Evolutionary conservation across 2,888 invertebrate species (phyloP), one percentile per base, ranked within the genome.

Genomic region (Trypoxylon attenuatum): DNA sequence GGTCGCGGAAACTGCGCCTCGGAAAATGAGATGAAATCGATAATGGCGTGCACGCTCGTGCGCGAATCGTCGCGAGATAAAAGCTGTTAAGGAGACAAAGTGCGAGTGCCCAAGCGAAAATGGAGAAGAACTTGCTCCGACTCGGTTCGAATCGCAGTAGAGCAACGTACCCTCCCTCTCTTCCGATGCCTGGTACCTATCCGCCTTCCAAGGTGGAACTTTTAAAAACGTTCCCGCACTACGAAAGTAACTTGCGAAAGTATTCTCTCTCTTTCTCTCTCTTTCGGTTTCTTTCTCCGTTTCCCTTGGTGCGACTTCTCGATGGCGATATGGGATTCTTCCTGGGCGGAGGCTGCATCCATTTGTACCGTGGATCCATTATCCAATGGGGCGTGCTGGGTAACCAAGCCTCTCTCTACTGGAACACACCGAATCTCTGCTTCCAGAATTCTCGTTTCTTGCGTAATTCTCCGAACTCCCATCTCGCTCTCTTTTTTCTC

Each of bases 331-430:
- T 65, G 72, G 73, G 68, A 71, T 77, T 71, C 69, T 75, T 54
- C 45, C 46, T 19, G 18, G 41, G 22, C 38, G 18, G 29, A 67
- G 67, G 72, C 65, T 38, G 58, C 53, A 61, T 65, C 78, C 74
- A 77, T 80, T 80, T 72, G 73, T 75, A 73, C 75, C 67, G 52
- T 51, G 60, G 75, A 76, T 71, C 73, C 78, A 79, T 81, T 80
- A 79, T 73, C 78, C 79, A 71, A 67, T 55, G 61, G 62, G 60
- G 56, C 73, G 71, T 65, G 50, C 64, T 58, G 19, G 19, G 10
- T 6, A 59, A 56, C 67, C 49, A 61, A 71, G 57, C 69, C 63
- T 68, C 57, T 58, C 43, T 45, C 51, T 25, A 10, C 18, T 25
- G 3, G 33, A 33, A 13, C 45, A 18, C 10, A 5, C 16, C 13